These are phyloP conservation scores for Pelecanus crispus DNA, from an alignment of 2,113 vertebrate genomes.

Conservation along the genomic window DNA sequence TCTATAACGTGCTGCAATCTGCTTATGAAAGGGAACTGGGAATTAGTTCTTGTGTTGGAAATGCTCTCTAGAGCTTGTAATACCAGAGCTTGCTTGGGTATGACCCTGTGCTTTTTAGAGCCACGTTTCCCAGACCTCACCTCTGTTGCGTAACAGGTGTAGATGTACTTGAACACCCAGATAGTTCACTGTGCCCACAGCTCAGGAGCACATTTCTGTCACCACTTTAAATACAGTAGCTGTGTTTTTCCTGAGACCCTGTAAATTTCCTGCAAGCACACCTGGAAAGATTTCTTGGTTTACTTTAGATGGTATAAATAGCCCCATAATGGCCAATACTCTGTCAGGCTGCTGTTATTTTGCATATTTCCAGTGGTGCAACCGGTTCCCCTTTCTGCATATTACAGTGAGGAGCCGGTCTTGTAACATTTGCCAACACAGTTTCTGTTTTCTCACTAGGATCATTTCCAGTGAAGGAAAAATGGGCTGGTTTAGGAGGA, in stretches of 20 bases:
- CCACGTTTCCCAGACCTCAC: not conserved
- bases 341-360: not conserved
- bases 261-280: not conserved
- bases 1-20: fast-evolving
- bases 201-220: not conserved
- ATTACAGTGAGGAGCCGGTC: not conserved
- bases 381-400: not conserved
- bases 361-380: not conserved
- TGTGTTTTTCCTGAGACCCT: not conserved
- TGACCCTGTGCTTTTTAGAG: not conserved
- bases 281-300: not conserved
- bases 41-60: not conserved
- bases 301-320: not conserved
- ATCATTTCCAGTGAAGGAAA: not conserved
- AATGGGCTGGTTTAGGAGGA: not conserved
- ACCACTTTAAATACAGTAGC: not conserved
- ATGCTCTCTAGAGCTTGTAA: not conserved
- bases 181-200: not conserved
- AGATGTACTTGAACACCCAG: not conserved
- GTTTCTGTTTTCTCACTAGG: not conserved
- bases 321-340: not conserved
- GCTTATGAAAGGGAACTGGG: not conserved
- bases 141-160: not conserved
- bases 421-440: not conserved
- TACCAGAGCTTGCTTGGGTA: not conserved